Evolutionary conservation across 1,140 invertebrate genomes (phyloP).

Genomic region (Plectrocnemia conspersa): DNA sequence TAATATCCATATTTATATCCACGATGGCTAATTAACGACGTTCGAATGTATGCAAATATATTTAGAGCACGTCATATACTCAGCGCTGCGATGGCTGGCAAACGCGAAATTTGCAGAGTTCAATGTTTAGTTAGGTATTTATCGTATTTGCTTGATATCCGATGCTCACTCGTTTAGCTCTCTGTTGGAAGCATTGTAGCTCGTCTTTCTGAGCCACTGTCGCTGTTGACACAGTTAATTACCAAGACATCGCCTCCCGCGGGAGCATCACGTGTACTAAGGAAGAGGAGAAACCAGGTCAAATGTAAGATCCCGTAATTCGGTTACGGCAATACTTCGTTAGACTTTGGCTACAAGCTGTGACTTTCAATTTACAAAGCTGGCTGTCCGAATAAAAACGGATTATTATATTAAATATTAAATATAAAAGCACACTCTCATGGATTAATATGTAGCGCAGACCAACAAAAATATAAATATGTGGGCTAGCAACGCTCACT

Average conservation of each 20-base stretch:
- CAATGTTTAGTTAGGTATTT: conserved; percentile 6
- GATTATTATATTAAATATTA: too few relatives aligned
- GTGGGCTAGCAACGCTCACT: too few relatives aligned
- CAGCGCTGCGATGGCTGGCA: too few relatives aligned
- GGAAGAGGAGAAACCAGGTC: conserved; percentile 10
- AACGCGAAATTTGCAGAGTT: too few relatives aligned
- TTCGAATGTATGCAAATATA: too few relatives aligned
- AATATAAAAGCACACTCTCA: too few relatives aligned
- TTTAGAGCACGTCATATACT: too few relatives aligned
- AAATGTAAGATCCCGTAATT: conserved; percentile 15
- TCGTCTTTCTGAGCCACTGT: conserved; percentile 2
- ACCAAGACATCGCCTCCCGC: conserved; percentile 14
- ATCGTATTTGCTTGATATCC: conserved; percentile 8
- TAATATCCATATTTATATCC: too few relatives aligned
- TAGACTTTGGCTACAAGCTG: conserved; percentile 6
- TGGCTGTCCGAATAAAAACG: too few relatives aligned
- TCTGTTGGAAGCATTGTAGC: neutral
- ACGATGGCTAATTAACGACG: too few relatives aligned
- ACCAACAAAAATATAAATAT: too few relatives aligned
- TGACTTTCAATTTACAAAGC: conserved; percentile 21
- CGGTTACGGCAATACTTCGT: conserved; percentile 23
- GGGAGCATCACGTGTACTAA: conserved; percentile 7
- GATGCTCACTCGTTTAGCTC: conserved; percentile 5
- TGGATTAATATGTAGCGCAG: too few relatives aligned
- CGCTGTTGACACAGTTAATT: conserved; percentile 22